Evolutionary conservation across 2,888 invertebrate genomes (phyloP), one percentile per base, ranked within the genome.

Genomic region (Pantelozetes paolii): DNA sequence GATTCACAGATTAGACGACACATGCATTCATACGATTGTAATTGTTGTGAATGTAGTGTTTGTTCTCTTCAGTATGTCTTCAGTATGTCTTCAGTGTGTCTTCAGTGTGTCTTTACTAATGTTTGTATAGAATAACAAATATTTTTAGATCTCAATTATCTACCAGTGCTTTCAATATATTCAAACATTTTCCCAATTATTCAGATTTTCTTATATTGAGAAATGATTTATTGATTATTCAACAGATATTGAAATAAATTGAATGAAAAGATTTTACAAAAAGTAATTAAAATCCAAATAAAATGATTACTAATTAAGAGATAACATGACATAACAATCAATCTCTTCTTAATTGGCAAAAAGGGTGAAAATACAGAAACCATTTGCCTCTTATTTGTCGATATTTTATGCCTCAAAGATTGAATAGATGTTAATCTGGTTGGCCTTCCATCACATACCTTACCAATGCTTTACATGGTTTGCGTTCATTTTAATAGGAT

Each of bases 401-500:
- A 64, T 64, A 59, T 13, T 59, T 13, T 36, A 36, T 28, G 30
- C 30, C 30, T 64, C 20, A 36, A 64, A 64, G n/a, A 11, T 6
- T 36, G 64, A 64, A 36, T 64, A 32, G 30, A 64, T 62, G 62
- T 62, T 62, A 62, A 62, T 28, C 62, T 26, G 28, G 11, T 64
- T 64, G 13, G 32, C 2, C 57, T 23, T 9, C 26, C 57, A 9
- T 48, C 9, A 36, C 36, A 36, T 36, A 9, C 36, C 50, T 50
- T 57, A 11, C 57, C 57, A 6, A 23, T 28, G 28, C 57, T 64
- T 36, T 30, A 36, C 30, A 64, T 64, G 64, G n/a, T 18, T 36
- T 64, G 36, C 32, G 20, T 64, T 64, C 64, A 64, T 64, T 32
- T 64, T 64, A 64, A 64, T 64, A n/a, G 64, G 36, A 64, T 64